Conservation (phyloP, 1,140 invertebrate species). For the Cepaea nemoralis region DNA sequence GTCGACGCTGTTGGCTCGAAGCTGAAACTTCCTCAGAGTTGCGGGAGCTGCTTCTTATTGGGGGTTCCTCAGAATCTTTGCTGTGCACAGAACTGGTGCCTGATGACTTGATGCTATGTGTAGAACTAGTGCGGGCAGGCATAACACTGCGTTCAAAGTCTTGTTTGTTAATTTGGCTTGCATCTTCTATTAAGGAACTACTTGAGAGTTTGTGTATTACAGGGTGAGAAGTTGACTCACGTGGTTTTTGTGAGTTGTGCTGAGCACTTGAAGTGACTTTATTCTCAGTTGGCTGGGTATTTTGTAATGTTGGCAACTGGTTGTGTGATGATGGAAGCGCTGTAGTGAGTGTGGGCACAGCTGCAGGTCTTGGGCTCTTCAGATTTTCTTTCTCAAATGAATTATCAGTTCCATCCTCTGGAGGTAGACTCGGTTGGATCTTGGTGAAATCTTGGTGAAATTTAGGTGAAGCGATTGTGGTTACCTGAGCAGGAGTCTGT, state of each 20-base stretch:
- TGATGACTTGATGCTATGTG: constrained; percentile 2
- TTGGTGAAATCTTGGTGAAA: background rate
- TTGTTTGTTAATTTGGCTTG: background rate
- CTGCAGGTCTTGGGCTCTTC: background rate
- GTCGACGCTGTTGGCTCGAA: constrained; percentile 31
- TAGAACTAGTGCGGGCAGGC: background rate
- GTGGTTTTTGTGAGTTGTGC: background rate
- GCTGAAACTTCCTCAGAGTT: constrained; percentile 12
- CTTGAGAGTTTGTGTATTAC: background rate
- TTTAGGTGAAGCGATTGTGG: background rate
- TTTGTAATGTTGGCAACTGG: background rate
- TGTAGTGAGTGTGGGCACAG: background rate
- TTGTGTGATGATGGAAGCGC: background rate
- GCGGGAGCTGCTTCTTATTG: constrained; percentile 13
- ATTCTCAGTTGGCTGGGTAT: background rate
- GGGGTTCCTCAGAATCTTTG: background rate
- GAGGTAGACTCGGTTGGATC: background rate
- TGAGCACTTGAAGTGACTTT: background rate
- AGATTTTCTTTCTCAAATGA: background rate
- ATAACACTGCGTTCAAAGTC: constrained; percentile 10
- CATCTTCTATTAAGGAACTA: constrained; percentile 14
- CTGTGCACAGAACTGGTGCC: background rate
- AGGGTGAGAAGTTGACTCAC: background rate
- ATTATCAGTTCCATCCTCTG: background rate
- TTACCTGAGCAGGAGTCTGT: background rate